Percentiles rank a stretch among this genome's conserved stretches.
Evolutionary conservation across 2,888 invertebrate genomes (phyloP).

Genomic region (Sarcophaga carnaria): DNA sequence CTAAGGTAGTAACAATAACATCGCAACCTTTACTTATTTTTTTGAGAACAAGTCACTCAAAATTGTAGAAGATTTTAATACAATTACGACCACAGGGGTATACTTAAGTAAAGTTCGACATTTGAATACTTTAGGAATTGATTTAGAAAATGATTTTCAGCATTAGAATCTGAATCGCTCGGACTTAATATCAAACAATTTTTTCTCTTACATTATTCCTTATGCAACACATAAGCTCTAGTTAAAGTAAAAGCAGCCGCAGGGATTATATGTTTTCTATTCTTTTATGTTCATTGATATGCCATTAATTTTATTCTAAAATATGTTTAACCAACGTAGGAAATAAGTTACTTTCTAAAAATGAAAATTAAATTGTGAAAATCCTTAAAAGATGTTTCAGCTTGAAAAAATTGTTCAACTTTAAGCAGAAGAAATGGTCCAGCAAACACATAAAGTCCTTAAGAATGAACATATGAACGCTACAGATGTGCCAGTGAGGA

Average conservation of each 20-base stretch:
- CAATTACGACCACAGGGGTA: too few species aligned
- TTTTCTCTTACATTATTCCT: too few species aligned
- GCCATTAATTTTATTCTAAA: conserved; percentile 36
- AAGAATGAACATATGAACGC: neutral
- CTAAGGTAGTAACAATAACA: too few species aligned
- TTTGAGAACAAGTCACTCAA: too few species aligned
- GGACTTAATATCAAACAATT: too few species aligned
- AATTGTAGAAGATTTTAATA: too few species aligned
- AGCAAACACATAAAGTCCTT: neutral
- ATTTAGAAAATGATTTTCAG: too few species aligned
- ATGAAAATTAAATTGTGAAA: conserved; percentile 18
- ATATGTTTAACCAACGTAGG: neutral
- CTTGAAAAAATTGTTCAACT: conserved; percentile 19
- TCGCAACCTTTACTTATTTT: too few species aligned
- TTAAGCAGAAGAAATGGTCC: conserved; percentile 13
- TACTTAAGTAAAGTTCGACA: too few species aligned
- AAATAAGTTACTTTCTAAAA: neutral
- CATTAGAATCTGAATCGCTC: too few species aligned
- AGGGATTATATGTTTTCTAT: neutral
- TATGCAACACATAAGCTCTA: too few species aligned
- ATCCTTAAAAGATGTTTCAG: conserved; percentile 29
- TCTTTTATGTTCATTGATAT: neutral
- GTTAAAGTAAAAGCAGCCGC: neutral
- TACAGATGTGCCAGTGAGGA: conserved; percentile 24
- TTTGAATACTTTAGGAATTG: too few species aligned